Base-by-base conservation (phyloP, 92 coral and sea anemone species). In the Paramuricea clavata region DNA sequence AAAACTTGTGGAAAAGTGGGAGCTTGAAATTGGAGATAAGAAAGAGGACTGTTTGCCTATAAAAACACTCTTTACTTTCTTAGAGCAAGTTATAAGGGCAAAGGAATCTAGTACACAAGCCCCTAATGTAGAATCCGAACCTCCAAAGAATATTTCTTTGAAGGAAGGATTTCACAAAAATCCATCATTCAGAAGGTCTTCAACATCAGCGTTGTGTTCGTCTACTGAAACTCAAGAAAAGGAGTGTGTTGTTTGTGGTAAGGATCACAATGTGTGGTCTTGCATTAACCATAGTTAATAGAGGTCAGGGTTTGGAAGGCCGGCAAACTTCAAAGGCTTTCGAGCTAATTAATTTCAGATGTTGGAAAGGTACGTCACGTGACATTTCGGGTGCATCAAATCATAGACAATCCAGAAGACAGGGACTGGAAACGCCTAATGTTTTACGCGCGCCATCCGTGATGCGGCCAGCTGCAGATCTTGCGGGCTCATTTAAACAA, bases 11-110 rank as follows among this genome's bases (percentile, higher is more conserved):
- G 76, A 70, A 70, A 70, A 72, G 23, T 70, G 42, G 76, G 76
- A 70, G 50, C 76, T 70, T 31, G 47, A 70, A 16, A 70, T 70
- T 33, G 25, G 47, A 16, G 76, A 70, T 21, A 31, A 70, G 25
- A 70, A 70, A 34, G 76, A 70, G 23, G 50, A 70, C 3, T 41
- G n/a, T 33, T 19, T 70, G 23, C 50, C 76, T 2, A 70, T 70
- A 19, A 70, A 70, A 41, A 19, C 47, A 34, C 49, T 70, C 21
- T 34, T 17, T 17, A 5, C 26, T 9, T 70, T 33, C 19, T n/a
- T 70, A 44, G 76, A 70, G 19, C 76, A 70, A 70, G n/a, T n/a
- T n/a, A n/a, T n/a, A n/a, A 70, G 47, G 28, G 76, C 76, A 33
- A 70, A 70, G 27, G 76, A 70, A 70, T 33, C 76, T 26, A 65